Conservation (phyloP, 53 echinoderm and acorn worm genomes). For the Holothuria scabra region DNA sequence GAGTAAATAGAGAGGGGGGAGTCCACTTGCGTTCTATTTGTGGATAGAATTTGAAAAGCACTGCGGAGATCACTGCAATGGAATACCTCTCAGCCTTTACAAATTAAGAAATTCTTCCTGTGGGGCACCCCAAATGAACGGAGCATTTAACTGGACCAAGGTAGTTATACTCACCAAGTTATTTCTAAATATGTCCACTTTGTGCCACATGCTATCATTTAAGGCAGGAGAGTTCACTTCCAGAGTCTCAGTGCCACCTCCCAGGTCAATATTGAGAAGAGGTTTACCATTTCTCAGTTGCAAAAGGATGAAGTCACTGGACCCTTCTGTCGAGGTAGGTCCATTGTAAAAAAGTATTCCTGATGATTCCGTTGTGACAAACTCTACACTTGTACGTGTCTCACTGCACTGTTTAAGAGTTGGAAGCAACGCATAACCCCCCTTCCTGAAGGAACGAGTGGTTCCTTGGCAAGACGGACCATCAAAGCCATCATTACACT, state of each 20-base stretch:
- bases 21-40: no score
- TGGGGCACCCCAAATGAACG: no score
- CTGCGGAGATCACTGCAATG: no score
- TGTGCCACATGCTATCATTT: slow-evolving; percentile 84
- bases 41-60: no score
- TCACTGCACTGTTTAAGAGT: slow-evolving; percentile 86
- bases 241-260: slow-evolving; percentile 59
- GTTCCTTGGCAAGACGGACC: slow-evolving; percentile 93
- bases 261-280: slow-evolving; percentile 75
- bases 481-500: slow-evolving; percentile 71
- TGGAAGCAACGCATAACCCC: slow-evolving; percentile 78
- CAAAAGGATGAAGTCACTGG: slow-evolving; percentile 80
- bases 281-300: slow-evolving; percentile 75
- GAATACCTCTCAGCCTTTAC: no score
- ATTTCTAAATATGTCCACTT: slow-evolving; percentile 84
- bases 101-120: no score
- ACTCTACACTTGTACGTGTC: slow-evolving; percentile 85
- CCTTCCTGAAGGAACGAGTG: slow-evolving; percentile 75
- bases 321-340: slow-evolving; percentile 67
- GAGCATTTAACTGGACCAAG: no score
- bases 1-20: no score
- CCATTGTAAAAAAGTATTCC: slow-evolving; percentile 95
- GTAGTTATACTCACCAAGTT: slow-evolving; percentile 61
- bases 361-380: slow-evolving; percentile 75
- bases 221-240: slow-evolving; percentile 51